Base-by-base conservation (phyloP, 2,797 vertebrate genomes). In the Tinamus major region DNA sequence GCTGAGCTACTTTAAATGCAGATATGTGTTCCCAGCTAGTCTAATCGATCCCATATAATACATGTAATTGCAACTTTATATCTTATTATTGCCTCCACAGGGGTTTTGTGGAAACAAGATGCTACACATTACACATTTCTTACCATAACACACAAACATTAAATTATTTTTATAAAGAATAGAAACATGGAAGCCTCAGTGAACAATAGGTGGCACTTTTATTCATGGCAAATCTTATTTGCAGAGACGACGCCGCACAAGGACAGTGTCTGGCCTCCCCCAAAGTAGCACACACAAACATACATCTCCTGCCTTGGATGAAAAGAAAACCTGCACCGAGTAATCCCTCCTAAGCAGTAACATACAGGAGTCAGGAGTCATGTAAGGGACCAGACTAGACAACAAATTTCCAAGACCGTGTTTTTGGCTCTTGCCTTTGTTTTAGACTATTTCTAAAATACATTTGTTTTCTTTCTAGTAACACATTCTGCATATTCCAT, bases 1-100 rank as follows among this genome's bases (percentile, higher is more conserved):
- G 79, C 67, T 94, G 79, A 94, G 59, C 63, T 90, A 51, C n/a
- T 94, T 94, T 96, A 95, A 81, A 93, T 90, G 93, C 91, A 93
- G 93, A 79, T 93, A 75, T 15, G 48, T 77, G 31, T 74, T 90
- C 64, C 63, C 51, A 88, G 85, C 61, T 88, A 91, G 59, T 72
- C 74, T 91, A 93, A 93, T 92, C 59, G 9, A 88, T 91, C 74
- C 59, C 67, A 94, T 92, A 90, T 84, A 94, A 90, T 91, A 96
- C 91, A 81, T 76, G 39, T 88, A 95, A 95, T 95, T 96, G 82
- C 87, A 92, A 91, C 70, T 92, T 93, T 84, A 59, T 88, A 86
- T 84, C 80, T 86, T 95, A 63, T 83, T 92, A 88, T 92, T 92
- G 92, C 77, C 90, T 92, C 91, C 90, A 93, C 91, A 48, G 91